Evolutionary conservation across 2,113 vertebrate species (phyloP), one percentile per base, ranked within the genome.

Genomic region (Elaphurus davidianus): DNA sequence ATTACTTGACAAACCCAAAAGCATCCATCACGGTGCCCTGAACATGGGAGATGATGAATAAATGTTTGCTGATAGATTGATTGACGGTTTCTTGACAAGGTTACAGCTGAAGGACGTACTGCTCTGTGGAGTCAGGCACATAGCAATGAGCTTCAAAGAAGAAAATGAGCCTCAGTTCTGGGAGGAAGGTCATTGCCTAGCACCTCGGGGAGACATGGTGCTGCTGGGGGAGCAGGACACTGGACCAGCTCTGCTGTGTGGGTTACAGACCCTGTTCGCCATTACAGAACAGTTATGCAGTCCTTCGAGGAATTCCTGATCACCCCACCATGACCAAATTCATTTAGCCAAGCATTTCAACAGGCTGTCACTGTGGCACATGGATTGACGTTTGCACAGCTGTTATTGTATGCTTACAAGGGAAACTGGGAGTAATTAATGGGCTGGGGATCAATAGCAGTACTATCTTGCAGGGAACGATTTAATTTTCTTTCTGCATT

Each of bases 341-440:
- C n/a, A 59, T 93, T n/a, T 90, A 11, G 67, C 52, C 95, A 95
- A 96, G 30, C 27, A 81, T 90, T 95, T 93, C 60, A 83, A 45
- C 87, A 88, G 95, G 55, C 93, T 19, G 64, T 83, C 50, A 11
- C 67, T 13, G 17, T 52, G n/a, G 23, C 93, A 64, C 28, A 1
- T 52, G 87, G 83, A 90, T 6, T 84, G 92, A 97, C 14, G 19
- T 92, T 62, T 59, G 71, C 89, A 43, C 89, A 83, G 93, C 96
- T 97, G 95, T 81, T 95, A 55, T 5, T 47, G 5, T 74, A 33
- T 88, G 45, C 95, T 97, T 98, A 74, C 28, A 87, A 97, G 85
- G 8, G 57, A 82, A 98, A 98, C 91, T 28, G 96, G 79, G 76
- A 95, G 60, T 90, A 91, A 96, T 82, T 97, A 98, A 98, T 95